These are phyloP conservation scores for Galagoides demidoff DNA, from an alignment of 2,797 vertebrate species.

Conservation along the genomic window DNA sequence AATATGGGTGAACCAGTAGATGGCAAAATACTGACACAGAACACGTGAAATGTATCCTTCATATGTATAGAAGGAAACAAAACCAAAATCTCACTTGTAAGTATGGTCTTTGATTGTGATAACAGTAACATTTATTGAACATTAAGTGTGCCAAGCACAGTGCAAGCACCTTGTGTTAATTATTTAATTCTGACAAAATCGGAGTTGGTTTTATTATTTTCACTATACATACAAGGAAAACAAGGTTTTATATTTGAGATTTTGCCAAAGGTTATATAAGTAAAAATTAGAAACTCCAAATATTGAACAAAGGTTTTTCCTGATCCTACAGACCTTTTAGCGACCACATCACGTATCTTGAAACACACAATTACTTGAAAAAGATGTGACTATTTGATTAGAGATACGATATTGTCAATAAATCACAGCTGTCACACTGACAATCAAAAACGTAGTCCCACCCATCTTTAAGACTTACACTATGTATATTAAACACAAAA, in stretches of 20 bases:
- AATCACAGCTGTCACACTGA: not conserved
- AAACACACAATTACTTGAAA: not conserved
- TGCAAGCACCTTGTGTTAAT: not conserved
- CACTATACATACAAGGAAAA: not conserved
- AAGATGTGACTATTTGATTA: not conserved
- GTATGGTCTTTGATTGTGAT: not conserved
- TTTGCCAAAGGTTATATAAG: not conserved
- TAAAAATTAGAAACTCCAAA: not conserved
- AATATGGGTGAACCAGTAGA: not conserved
- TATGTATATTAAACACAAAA: not conserved
- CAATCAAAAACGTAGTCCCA: not conserved
- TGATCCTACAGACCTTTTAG: not conserved
- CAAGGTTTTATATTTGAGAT: not conserved
- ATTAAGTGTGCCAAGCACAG: not conserved
- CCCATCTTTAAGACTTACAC: not conserved
- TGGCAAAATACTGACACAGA: not conserved
- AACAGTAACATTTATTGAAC: not conserved
- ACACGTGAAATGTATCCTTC: not conserved
- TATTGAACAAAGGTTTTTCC: not conserved
- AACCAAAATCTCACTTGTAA: not conserved
- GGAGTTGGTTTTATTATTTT: not conserved
- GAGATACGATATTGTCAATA: not conserved
- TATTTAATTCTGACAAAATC: not conserved
- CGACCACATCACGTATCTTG: not conserved
- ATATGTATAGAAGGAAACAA: not conserved